Evolutionary conservation across 2,113 vertebrate genomes (phyloP), one percentile per base, ranked within the genome.

Genomic region (Galemys pyrenaicus): DNA sequence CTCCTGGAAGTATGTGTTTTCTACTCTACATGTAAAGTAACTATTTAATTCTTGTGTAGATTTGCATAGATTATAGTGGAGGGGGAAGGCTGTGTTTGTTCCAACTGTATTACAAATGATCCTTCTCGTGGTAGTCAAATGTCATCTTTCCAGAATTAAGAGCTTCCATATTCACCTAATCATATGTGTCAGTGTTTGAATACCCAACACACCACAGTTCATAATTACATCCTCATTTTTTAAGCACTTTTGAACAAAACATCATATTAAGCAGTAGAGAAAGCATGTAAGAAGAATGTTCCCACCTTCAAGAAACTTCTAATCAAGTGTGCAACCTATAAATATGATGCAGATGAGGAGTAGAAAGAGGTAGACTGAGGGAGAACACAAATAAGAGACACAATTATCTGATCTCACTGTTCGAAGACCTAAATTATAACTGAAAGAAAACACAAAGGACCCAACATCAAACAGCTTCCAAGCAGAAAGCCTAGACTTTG

Each of bases 201-300:
- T 35, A 28, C n/a, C 64, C 30, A 49, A 70, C 30, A 65, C 9
- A 87, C 32, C 10, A 13, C 13, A 58, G 20, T 56, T 93, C 26
- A 81, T 32, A 56, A 11, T 39, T 24, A 41, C 9, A 2, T 93
- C 9, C 46, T 94, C 54, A 64, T 60, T 90, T 83, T 51, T 80
- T 35, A 89, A 89, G 56, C n/a, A 94, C 7, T 67, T 89, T 94
- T 83, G 64, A 78, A 79, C 22, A 83, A 94, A 95, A 51, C 7
- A 74, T 67, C 20, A 30, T 54, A 46, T 30, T 60, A 32, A 65
- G n/a, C 54, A 39, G 28, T 73, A 35, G 24, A 26, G 3, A 89
- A 82, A 88, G 11, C 11, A 89, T 26, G n/a, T 19, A 71, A 64
- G 37, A 85, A 89, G 49, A 78, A 39, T 64, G 32, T 46, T 58